Percentiles rank a stretch among this genome's conserved stretches.
Evolutionary conservation across 2,888 invertebrate genomes (phyloP).

Genomic region (Lypha dubia): DNA sequence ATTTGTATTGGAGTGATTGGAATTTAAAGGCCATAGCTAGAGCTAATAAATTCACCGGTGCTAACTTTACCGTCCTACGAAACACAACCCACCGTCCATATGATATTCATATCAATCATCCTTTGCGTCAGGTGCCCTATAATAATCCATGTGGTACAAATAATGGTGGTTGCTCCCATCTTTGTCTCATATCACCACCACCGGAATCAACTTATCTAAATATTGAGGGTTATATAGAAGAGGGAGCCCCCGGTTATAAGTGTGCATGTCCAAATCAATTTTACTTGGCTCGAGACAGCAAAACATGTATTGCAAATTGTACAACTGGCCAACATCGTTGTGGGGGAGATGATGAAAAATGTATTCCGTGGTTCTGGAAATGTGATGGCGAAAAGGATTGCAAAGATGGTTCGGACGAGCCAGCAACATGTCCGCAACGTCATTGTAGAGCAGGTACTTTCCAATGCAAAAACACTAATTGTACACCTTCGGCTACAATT

Average conservation of each 20-base stretch:
- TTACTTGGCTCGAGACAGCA: constrained; percentile 90
- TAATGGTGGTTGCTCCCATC: constrained; percentile 98
- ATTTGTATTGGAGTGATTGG: constrained; percentile 99
- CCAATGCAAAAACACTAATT: constrained; percentile 96
- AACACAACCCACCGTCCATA: constrained; percentile 98
- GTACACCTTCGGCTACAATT: constrained; percentile 95
- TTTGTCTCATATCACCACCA: constrained; percentile 95
- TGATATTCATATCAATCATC: constrained; percentile 96
- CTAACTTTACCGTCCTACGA: constrained; percentile 88
- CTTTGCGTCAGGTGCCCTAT: constrained; percentile 92
- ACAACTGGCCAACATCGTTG: constrained; percentile 87
- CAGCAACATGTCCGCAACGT: constrained; percentile 90
- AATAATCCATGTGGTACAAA: constrained; percentile 95
- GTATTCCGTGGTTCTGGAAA: constrained; percentile 92
- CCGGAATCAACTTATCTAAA: constrained; percentile 89
- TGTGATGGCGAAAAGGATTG: constrained; percentile 97
- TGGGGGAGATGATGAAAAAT: constrained; percentile 87
- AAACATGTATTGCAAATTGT: constrained; percentile 97
- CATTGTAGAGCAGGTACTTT: constrained; percentile 95
- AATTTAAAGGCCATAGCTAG: constrained; percentile 95
- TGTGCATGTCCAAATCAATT: constrained; percentile 99
- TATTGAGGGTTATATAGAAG: constrained; percentile 91
- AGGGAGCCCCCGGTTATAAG: constrained; percentile 90
- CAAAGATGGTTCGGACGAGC: constrained; percentile 95
- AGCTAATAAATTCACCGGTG: constrained; percentile 95